These are phyloP conservation scores for Diorhabda carinulata DNA, from an alignment of 1,140 invertebrate genomes.

Conservation along the genomic window DNA sequence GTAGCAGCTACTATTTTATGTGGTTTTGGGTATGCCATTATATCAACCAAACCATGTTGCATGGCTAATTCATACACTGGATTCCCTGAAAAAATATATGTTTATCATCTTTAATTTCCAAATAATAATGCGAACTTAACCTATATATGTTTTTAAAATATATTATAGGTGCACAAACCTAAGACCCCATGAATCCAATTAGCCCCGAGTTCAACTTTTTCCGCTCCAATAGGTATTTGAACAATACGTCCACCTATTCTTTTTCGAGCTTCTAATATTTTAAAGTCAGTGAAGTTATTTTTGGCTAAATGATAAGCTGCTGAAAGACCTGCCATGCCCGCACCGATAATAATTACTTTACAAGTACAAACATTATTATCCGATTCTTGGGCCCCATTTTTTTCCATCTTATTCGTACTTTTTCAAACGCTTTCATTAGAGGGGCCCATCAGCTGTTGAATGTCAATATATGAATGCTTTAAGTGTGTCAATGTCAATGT, in stretches of 20 bases:
- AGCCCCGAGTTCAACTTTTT: conserved; percentile 78
- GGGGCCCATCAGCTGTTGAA: background rate
- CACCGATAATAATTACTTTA: conserved; percentile 80
- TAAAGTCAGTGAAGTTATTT: conserved; percentile 74
- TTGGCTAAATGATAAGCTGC: conserved; percentile 80
- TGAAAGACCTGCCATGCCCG: conserved; percentile 80
- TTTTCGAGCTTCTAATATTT: conserved; percentile 74
- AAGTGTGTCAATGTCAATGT: no score
- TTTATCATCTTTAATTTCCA: background rate
- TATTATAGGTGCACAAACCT: conserved; percentile 32
- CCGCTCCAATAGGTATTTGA: conserved; percentile 67
- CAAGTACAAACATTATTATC: conserved; percentile 15
- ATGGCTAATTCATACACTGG: conserved; percentile 81
- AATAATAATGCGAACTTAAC: background rate
- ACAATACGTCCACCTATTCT: conserved; percentile 78
- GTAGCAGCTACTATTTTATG: conserved; percentile 80
- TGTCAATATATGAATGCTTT: background rate
- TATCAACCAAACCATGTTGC: conserved; percentile 75
- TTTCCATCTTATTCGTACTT: conserved; percentile 19
- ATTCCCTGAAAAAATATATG: conserved; percentile 54
- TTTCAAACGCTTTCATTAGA: conserved; percentile 8
- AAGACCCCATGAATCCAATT: conserved; percentile 92
- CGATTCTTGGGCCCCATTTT: conserved; percentile 9
- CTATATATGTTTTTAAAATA: conserved; percentile 1
- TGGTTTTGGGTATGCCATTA: conserved; percentile 75